Base-by-base conservation (phyloP, 1,140 invertebrate genomes). In the Drosophila nikananu region DNA sequence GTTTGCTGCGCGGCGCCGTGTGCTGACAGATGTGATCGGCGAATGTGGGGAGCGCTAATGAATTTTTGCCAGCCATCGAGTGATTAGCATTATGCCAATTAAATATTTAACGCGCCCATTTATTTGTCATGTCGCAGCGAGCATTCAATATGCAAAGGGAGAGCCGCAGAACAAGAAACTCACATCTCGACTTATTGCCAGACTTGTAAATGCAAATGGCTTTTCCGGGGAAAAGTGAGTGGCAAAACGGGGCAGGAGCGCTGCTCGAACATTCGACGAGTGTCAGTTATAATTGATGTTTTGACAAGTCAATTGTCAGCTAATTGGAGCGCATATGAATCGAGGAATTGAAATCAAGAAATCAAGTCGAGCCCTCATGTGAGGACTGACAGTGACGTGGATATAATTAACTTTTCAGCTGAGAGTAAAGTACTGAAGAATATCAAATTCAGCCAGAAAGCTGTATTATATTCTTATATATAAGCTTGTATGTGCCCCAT, bases 271-370 rank as follows among this genome's bases (percentile, higher is more conserved):
- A 51, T 72, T 73, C 68, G 66, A 71, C 54, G 70, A 42, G 37
- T 72, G 84, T 89, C 84, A 78, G 44, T 60, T 78, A 81, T 89
- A 89, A 89, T 84, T 89, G 84, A 89, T 84, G 71, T 57, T 71
- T 75, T 81, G 86, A 89, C 84, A 89, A 84, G 81, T 84, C 81
- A 84, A 89, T 89, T 84, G 84, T 90, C 84, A 90, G 81, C 55
- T 82, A 89, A 89, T 87, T 89, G 52, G 42, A 58, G 66, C 42
- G 39, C 44, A 52, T 57, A 61, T 32, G 48, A 73, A 44, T 68
- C 41, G 41, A 32, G 23, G 32, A 41, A 21, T 48, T 19, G 46
- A 61, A 51, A 73, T 73, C 70, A 73, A 42, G 51, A 66, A 68
- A 71, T 68, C 35, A 54, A 46, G 39, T n/a, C 30, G 15, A 52